Evolutionary conservation across 2,113 vertebrate species (phyloP).

Genomic region (Cochlearius cochlearius): DNA sequence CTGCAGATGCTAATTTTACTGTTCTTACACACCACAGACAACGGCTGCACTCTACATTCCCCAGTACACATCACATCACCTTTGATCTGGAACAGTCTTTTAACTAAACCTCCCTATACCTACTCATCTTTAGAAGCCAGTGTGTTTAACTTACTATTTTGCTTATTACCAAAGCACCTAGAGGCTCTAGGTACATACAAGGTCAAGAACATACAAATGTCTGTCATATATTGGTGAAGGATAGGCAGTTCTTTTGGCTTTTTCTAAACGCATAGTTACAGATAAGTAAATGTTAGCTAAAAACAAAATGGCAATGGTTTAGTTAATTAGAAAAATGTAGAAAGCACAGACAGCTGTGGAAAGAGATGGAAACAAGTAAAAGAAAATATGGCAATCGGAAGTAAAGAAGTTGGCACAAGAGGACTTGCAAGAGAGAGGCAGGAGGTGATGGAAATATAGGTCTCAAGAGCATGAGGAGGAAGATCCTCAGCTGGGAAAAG

Average conservation of each 20-base stretch:
- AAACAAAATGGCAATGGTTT: background rate
- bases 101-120: background rate
- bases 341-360: background rate
- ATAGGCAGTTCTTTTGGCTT: background rate
- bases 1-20: background rate
- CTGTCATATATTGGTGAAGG: background rate
- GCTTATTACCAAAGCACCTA: background rate
- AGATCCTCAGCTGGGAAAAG: background rate
- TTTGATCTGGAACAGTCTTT: background rate
- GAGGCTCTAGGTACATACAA: background rate
- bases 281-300: background rate
- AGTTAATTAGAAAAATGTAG: background rate
- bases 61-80: background rate
- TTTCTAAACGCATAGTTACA: background rate
- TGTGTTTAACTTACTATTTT: background rate
- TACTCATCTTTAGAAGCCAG: background rate
- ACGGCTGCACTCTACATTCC: background rate
- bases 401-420: background rate
- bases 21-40: background rate
- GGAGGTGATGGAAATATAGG: background rate
- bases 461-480: background rate
- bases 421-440: background rate
- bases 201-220: background rate
- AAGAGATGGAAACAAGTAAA: background rate
- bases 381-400: background rate